Percentiles rank a stretch among this genome's conserved stretches.
Evolutionary conservation across 1,140 invertebrate species (phyloP).

Genomic region (Schlechtendalia chinensis): DNA sequence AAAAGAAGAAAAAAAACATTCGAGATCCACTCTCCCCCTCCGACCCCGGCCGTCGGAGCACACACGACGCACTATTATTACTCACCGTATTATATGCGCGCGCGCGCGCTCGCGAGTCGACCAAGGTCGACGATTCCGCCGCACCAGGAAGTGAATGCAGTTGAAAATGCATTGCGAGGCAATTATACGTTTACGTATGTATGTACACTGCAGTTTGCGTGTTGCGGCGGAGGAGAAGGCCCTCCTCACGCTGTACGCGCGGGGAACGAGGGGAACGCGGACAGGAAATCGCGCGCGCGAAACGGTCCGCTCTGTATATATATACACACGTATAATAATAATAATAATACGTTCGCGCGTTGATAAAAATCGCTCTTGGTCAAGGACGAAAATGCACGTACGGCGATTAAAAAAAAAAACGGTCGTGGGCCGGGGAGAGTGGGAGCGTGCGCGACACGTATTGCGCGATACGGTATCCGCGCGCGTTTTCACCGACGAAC

Average conservation of each 20-base stretch:
- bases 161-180: conserved; percentile 38
- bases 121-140: conserved; percentile 27
- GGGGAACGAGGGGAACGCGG: background rate
- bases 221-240: background rate
- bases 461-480: no score
- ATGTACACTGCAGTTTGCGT: background rate
- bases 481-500: no score
- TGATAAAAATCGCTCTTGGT: conserved; percentile 43
- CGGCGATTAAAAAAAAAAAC: background rate
- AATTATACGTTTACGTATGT: conserved; percentile 20
- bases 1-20: background rate
- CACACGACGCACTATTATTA: no score
- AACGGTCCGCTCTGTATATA: conserved; percentile 19
- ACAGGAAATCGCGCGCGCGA: conserved; percentile 1
- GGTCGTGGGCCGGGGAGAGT: no score
- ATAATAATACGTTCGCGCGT: no score
- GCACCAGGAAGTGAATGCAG: conserved; percentile 43
- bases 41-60: no score
- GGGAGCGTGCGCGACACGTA: background rate
- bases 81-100: conserved; percentile 4
- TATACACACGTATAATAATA: no score
- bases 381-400: conserved; percentile 38
- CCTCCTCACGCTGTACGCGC: no score
- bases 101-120: background rate
- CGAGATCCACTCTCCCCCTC: no score